A percentile compares a stretch with the other conserved stretches of the same genome.
phyloP scores from a whole-genome alignment of 1,140 invertebrate genomes.

The Panulirus ornatus region DNA sequence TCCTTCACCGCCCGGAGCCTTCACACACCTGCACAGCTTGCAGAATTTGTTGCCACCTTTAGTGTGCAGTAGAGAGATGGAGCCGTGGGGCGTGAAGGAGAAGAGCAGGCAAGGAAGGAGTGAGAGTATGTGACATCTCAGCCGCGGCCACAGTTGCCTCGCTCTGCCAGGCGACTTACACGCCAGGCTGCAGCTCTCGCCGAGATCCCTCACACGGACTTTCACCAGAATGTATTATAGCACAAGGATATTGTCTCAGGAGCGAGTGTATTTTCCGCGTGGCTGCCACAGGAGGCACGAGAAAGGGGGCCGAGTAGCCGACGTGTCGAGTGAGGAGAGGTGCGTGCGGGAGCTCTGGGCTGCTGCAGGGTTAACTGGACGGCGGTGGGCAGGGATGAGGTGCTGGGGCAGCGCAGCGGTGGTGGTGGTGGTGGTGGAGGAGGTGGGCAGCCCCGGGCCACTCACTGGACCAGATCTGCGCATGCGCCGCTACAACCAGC shows the following conservation, averaged over 20 bases:
- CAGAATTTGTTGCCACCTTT: neutral
- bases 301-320: neutral
- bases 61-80: neutral
- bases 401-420: neutral
- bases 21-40: neutral
- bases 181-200: conserved; percentile 28
- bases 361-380: conserved; percentile 47
- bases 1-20: neutral
- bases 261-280: neutral
- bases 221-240: conserved; percentile 28
- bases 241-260: conserved; percentile 14
- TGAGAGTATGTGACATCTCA: conserved; percentile 38
- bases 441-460: conserved; percentile 32
- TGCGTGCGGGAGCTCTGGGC: conserved; percentile 44
- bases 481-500: conserved; percentile 41
- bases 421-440: conserved; percentile 30
- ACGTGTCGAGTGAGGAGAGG: conserved; percentile 24
- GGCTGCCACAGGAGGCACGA: neutral
- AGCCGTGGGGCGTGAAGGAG: neutral
- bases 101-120: conserved; percentile 19
- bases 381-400: conserved; percentile 48
- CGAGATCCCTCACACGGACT: conserved; percentile 35
- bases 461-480: conserved; percentile 45
- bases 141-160: conserved; percentile 46
- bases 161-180: conserved; percentile 39